phyloP scores from a whole-genome alignment of 2,113 vertebrate species.

The Leptodactylus fuscus region DNA sequence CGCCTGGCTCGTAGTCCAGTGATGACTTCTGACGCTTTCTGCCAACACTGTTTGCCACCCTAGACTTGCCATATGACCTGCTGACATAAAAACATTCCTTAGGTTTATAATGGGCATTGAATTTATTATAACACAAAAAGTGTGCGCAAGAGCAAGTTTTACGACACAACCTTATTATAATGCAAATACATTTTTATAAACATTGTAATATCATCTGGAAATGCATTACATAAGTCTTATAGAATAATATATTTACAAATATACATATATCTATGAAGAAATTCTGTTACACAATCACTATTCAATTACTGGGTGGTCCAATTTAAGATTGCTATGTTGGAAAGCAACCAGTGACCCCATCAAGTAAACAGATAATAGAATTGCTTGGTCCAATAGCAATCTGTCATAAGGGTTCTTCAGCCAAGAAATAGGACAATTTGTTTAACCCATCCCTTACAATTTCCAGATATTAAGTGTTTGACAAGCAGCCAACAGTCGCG shows the following conservation, averaged over 20 bases:
- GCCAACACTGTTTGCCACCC: too few relatives aligned
- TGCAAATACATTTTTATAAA: not conserved
- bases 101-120: too few relatives aligned
- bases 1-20: too few relatives aligned
- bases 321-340: not conserved
- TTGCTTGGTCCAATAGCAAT: constrained; percentile 11
- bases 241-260: not conserved
- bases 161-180: not conserved
- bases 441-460: constrained; percentile 21
- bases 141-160: not conserved
- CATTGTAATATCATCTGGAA: not conserved
- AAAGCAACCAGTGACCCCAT: constrained; percentile 21
- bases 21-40: too few relatives aligned
- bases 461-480: constrained; percentile 2
- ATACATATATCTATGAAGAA: not conserved
- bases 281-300: not conserved
- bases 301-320: not conserved
- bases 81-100: too few relatives aligned
- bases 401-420: not conserved
- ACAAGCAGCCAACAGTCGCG: not conserved
- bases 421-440: constrained; percentile 2
- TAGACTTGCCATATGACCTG: too few relatives aligned
- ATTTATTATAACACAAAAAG: not conserved
- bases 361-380: constrained; percentile 23
- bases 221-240: not conserved